phyloP scores from a whole-genome alignment of 92 coral and sea anemone species.

The Metridium senile region DNA sequence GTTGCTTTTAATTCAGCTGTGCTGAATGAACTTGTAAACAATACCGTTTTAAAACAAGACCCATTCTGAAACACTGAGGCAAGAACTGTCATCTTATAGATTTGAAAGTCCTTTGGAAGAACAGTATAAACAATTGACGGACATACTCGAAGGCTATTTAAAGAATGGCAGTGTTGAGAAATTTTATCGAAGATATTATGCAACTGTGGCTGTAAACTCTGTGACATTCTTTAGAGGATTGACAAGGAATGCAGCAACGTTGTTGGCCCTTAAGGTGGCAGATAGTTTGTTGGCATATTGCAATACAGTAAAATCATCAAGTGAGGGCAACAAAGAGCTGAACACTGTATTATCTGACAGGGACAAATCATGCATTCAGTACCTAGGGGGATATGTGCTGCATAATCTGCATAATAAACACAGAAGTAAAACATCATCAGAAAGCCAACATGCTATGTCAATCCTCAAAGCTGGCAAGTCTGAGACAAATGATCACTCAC shows the following conservation, averaged over 20 bases:
- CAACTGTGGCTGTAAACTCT: constrained; percentile 21
- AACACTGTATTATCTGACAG: constrained; percentile 8
- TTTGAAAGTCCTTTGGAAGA: constrained; percentile 28
- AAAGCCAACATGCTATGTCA: constrained; percentile 63
- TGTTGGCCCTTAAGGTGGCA: constrained; percentile 38
- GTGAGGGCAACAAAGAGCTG: neutral
- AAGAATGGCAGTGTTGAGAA: constrained; percentile 39
- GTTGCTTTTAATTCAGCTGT: too few relatives aligned
- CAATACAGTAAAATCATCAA: neutral
- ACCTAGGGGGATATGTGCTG: constrained; percentile 34
- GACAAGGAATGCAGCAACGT: constrained; percentile 33
- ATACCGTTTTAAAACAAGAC: neutral
- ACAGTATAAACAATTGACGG: too few relatives aligned
- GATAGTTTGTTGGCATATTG: constrained; percentile 21
- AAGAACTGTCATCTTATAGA: constrained; percentile 1
- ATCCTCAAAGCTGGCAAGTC: constrained; percentile 53
- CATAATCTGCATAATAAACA: constrained; percentile 15
- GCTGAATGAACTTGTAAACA: neutral
- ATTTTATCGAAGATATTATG: constrained; percentile 41
- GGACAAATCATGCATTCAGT: constrained; percentile 44
- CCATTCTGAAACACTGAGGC: constrained; percentile 1
- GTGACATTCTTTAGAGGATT: constrained; percentile 27
- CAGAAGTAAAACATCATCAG: neutral
- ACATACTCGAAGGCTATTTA: constrained; percentile 21
- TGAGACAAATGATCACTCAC: constrained; percentile 9